Base-by-base conservation (phyloP, 2,888 invertebrate species). In the Panorpa germanica region DNA sequence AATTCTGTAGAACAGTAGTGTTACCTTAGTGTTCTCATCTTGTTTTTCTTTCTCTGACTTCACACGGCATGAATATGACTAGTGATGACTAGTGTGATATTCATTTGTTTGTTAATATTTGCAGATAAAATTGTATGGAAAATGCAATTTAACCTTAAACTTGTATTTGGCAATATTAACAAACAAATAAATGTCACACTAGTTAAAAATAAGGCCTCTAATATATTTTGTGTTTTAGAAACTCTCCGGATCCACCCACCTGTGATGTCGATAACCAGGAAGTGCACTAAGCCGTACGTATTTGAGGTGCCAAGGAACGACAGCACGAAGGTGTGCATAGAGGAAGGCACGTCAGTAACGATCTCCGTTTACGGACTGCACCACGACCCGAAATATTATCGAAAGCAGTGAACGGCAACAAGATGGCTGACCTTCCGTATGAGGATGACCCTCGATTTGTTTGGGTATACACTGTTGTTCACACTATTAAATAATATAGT, bases 321-420 rank as follows among this genome's bases (percentile, higher is more conserved):
- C 12, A 33, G 17, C 16, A 31, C 31, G 25, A 36, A 34, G 3
- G 23, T 39, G 12, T 27, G n/a, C 5, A 31, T 41, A 5, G 28
- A 32, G 5, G 34, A 32, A 21, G 40, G 39, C 7, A 40, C 34
- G 17, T 31, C 35, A 6, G 36, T 60, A 1, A 29, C 46, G 1
- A 47, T 62, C 21, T 53, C 59, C 0, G 39, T 55, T 2, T 39
- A 45, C 13, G 53, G 50, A 2, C 29, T 62, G 8, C 61, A 62
- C 28, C 44, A 43, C 13, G 56, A 60, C 42, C 47, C 53, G 2
- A 40, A 52, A 3, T 47, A 51, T 38, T 61, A 47, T 39, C 55
- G 59, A 35, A 35, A 14, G 36, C 33, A n/a, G n/a, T n/a, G 4
- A 30, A 32, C 5, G 37, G 39, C 9, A 32, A 36, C 16, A 43